A percentile compares a stretch with the other conserved stretches of the same genome.
Evolutionary conservation across 2,113 vertebrate species (phyloP).

Genomic region (Oriolus oriolus): DNA sequence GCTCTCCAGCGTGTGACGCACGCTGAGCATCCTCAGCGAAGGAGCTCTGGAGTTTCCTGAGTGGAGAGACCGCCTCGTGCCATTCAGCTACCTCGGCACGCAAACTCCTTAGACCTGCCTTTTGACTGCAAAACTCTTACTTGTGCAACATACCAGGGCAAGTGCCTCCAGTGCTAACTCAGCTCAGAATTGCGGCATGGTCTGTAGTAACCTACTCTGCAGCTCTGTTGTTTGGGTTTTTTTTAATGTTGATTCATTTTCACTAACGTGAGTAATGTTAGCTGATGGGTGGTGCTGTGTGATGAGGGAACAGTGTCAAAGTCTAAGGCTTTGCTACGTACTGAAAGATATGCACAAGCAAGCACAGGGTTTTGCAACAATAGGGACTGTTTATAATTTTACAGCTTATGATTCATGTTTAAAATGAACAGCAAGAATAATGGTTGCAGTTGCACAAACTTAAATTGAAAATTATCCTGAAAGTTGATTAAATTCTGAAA

Average conservation of each 20-base stretch:
- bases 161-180: neutral
- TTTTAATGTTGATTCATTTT: neutral
- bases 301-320: neutral
- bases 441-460: neutral
- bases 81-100: neutral
- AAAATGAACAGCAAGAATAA: neutral
- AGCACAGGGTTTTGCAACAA: neutral
- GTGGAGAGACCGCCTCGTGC: neutral
- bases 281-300: neutral
- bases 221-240: neutral
- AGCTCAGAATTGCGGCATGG: neutral
- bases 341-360: neutral
- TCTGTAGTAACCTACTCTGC: neutral
- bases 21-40: neutral
- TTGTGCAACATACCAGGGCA: neutral
- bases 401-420: neutral
- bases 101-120: neutral
- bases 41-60: neutral
- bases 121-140: neutral
- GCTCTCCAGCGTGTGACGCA: fast-evolving
- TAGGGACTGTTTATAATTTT: neutral
- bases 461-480: neutral
- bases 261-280: neutral
- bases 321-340: neutral
- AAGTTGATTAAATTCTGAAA: conserved; percentile 14